Evolutionary conservation across 92 coral and sea anemone genomes (phyloP), one percentile per base, ranked within the genome.

Genomic region (Micromussa lordhowensis): DNA sequence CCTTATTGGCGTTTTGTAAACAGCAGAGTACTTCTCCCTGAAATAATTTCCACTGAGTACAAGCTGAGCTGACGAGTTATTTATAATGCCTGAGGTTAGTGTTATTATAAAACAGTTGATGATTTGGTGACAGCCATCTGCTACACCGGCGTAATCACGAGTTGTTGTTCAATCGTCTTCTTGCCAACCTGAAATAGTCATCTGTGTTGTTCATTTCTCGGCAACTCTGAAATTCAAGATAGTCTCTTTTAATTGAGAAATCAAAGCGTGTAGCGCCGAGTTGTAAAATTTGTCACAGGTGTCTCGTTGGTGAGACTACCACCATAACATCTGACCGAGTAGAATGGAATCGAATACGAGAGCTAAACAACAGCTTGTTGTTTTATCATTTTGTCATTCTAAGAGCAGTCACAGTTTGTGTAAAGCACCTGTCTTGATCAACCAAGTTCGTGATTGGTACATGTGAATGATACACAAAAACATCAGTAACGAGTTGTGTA

Each of bases 91-190:
- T 24, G 78, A 32, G 51, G 35, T 7, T 28, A 1, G 31, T 66
- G 31, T 26, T 26, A 28, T 66, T 28, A 13, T 35, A 5, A 34
- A 72, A 72, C 77, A 19, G 34, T 36, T 38, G 19, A 32, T 73
- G 78, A 73, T 2, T 73, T 34, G 78, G 78, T 32, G 78, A 36
- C 78, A 73, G 18, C 26, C 48, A 73, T 73, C 34, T 38, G 34
- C 53, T 36, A 19, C 1, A 19, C 0, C 10, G 1, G 13, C 19
- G 13, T n/a, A 32, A 73, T 34, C 0, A 32, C 15, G 8, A 4
- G 51, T 34, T 36, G 28, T 34, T 73, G 51, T 73, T 19, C 15
- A 34, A 18, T 32, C 24, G 2, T 38, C 13, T 71, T 30, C 49
- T 34, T 8, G 4, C 7, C 21, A 2, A 11, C 22, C 22, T 14